A percentile compares a stretch with the other conserved stretches of the same genome.
phyloP scores from a whole-genome alignment of 2,113 vertebrate species.

The Leuciscus idus region DNA sequence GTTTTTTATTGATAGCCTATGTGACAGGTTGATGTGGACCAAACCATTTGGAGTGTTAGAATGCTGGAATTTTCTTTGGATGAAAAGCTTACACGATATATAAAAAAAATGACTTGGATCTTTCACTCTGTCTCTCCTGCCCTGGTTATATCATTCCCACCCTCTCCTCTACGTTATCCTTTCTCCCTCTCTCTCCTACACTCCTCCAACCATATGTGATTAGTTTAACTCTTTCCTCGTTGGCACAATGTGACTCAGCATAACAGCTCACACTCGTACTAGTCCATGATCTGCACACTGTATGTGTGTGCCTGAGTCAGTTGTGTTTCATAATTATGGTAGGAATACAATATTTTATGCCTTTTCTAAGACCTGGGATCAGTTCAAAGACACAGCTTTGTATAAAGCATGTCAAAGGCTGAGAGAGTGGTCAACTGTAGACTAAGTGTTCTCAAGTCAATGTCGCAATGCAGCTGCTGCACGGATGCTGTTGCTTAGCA shows the following conservation, averaged over 20 bases:
- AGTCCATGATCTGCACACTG: neutral
- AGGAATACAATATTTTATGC: neutral
- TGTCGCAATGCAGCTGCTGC: conserved; percentile 64
- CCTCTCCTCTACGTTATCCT: neutral
- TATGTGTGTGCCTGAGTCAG: conserved; percentile 10
- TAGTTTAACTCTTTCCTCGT: conserved; percentile 10
- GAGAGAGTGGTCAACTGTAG: conserved; percentile 46
- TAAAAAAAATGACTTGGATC: neutral
- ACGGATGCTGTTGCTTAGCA: conserved; percentile 58
- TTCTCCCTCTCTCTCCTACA: neutral
- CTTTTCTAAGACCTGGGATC: neutral
- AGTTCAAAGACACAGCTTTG: conserved; percentile 27
- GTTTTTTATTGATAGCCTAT: neutral
- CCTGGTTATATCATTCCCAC: conserved; percentile 11
- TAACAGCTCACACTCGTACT: neutral
- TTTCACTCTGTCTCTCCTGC: conserved; percentile 3
- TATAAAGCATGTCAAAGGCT: conserved; percentile 20
- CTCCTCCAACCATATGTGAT: conserved; percentile 22
- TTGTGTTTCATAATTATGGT: neutral
- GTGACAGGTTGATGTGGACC: neutral
- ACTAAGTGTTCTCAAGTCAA: conserved; percentile 51
- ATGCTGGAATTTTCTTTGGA: neutral
- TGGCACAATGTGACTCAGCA: conserved; percentile 51
- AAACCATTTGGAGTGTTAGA: neutral
- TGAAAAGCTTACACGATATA: neutral